phyloP scores from a whole-genome alignment of 2,888 invertebrate genomes.

The Hetaerina titia region DNA sequence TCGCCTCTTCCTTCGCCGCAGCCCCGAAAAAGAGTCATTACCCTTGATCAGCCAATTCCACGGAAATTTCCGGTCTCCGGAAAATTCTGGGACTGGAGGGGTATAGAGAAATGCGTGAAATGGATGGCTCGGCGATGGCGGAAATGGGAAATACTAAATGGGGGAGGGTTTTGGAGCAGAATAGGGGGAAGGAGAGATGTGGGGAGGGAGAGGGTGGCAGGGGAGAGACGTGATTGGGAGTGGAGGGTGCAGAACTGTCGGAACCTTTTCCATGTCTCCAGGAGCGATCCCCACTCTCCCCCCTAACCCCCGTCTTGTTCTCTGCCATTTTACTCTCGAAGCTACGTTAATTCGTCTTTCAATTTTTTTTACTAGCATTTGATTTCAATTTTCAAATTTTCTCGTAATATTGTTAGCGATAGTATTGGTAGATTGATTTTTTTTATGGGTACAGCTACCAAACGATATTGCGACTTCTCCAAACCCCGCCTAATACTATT shows the following conservation, averaged over 20 bases:
- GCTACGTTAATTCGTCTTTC: neutral
- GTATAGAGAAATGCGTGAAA: neutral
- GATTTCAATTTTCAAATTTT: too few relatives aligned
- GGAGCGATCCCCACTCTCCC: too few relatives aligned
- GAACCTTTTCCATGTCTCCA: too few relatives aligned
- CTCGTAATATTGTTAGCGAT: too few relatives aligned
- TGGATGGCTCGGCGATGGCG: neutral
- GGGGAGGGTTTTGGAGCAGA: neutral
- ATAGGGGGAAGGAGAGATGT: neutral
- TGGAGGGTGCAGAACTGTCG: neutral
- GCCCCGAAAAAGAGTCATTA: constrained; percentile 8
- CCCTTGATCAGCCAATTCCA: constrained; percentile 39
- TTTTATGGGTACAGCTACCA: too few relatives aligned
- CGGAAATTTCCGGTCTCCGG: neutral
- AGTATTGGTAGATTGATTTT: too few relatives aligned
- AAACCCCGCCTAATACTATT: too few relatives aligned
- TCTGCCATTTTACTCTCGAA: neutral
- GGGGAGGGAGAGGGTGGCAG: neutral
- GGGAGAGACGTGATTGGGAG: neutral
- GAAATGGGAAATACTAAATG: constrained; percentile 18
- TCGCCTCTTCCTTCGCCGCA: neutral
- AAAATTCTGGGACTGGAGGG: neutral
- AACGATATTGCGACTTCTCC: too few relatives aligned
- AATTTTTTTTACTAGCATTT: too few relatives aligned
- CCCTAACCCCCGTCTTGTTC: neutral